Conservation (phyloP, 2,113 vertebrate genomes). For the Rhinogobius similis region DNA sequence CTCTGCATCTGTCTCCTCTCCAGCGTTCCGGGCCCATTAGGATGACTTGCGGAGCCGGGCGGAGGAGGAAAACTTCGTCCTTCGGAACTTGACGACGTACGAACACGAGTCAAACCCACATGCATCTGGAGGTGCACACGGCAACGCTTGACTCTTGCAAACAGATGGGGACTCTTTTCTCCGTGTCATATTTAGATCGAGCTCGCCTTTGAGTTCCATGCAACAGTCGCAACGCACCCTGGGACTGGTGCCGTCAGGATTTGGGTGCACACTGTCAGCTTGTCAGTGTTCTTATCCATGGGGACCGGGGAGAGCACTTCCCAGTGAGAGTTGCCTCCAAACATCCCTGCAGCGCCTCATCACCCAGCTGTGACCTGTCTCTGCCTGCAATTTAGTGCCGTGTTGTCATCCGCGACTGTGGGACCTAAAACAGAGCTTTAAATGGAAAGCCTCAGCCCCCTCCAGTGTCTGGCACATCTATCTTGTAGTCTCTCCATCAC, state of each 20-base stretch:
- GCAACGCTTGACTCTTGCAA: background rate
- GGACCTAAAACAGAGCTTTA: background rate
- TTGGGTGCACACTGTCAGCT: background rate
- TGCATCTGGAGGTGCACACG: background rate
- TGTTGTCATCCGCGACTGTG: background rate
- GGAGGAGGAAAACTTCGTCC: constrained; percentile 9
- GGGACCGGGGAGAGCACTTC: constrained; percentile 3
- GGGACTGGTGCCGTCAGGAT: background rate
- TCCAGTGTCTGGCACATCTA: constrained; percentile 4
- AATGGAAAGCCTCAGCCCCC: constrained; percentile 8
- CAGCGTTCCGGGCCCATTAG: background rate
- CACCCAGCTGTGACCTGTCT: constrained; percentile 15
- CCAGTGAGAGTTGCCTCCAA: constrained; percentile 4
- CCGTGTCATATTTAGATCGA: constrained; percentile 7
- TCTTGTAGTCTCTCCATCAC: constrained; percentile 10
- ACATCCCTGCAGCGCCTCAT: constrained; percentile 8
- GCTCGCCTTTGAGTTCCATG: background rate
- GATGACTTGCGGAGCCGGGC: background rate
- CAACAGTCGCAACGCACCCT: background rate
- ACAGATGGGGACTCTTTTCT: constrained; percentile 1
- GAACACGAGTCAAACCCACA: constrained; percentile 1
- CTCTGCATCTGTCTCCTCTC: background rate
- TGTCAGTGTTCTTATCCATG: constrained; percentile 1
- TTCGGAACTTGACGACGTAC: background rate
- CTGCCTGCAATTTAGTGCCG: constrained; percentile 1